These are phyloP conservation scores for Cnemophilus loriae DNA, from an alignment of 2,113 vertebrate genomes.

Conservation along the genomic window DNA sequence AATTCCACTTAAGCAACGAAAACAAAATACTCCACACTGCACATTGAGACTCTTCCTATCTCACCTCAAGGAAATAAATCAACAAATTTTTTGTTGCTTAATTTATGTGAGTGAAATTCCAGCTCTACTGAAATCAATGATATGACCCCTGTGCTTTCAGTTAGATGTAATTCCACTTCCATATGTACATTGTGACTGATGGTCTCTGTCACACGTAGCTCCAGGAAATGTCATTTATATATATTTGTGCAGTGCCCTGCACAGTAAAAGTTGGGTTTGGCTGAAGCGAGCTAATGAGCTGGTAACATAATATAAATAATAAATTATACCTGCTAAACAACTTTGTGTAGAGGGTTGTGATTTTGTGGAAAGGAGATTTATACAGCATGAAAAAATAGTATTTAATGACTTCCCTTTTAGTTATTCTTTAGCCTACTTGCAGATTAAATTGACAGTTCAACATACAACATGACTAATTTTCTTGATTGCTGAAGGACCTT, in stretches of 20 bases:
- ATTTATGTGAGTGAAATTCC: neutral
- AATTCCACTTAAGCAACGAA: neutral
- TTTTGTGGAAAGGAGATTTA: neutral
- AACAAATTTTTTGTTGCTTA: neutral
- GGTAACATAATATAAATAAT: neutral
- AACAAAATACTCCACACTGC: neutral
- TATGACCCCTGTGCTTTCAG: neutral
- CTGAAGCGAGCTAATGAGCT: neutral
- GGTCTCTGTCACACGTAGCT: neutral
- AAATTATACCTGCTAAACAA: neutral
- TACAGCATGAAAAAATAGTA: neutral
- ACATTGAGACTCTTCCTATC: neutral
- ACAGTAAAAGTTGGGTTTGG: neutral
- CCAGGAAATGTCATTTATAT: conserved; percentile 16
- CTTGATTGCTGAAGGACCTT: neutral
- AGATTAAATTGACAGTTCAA: neutral
- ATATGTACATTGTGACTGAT: neutral
- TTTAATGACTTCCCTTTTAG: neutral
- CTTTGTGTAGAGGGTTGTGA: neutral
- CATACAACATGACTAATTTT: neutral
- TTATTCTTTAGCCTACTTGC: neutral
- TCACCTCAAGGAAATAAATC: neutral
- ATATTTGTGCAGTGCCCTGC: neutral
- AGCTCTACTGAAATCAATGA: neutral
- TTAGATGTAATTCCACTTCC: neutral